Evolutionary conservation across 2,888 invertebrate genomes (phyloP).

Genomic region (Euzophera pinguis): DNA sequence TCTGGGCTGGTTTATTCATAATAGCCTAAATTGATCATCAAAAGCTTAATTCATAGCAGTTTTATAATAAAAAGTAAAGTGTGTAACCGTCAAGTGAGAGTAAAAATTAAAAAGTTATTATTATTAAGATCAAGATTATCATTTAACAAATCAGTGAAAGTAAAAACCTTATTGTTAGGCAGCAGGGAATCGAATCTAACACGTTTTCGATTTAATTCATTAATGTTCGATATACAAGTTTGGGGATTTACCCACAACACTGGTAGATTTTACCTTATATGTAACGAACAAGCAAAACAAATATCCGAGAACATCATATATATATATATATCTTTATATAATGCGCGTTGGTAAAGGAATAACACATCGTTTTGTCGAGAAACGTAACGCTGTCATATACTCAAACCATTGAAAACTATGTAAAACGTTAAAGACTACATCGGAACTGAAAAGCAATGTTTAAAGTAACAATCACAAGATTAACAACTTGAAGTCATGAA

Average conservation of each 20-base stretch:
- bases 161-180: neutral
- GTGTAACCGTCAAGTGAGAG: too few species aligned
- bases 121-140: conserved; percentile 9
- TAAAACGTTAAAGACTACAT: too few species aligned
- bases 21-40: too few species aligned
- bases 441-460: too few species aligned
- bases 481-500: too few species aligned
- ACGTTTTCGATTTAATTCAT: conserved; percentile 1
- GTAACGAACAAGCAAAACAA: conserved; percentile 13
- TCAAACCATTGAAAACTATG: too few species aligned
- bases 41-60: too few species aligned
- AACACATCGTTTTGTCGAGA: neutral
- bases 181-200: neutral
- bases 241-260: neutral
- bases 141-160: conserved; percentile 7
- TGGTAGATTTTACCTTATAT: conserved; percentile 9
- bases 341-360: neutral
- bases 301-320: conserved; percentile 12
- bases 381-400: neutral
- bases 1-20: too few species aligned
- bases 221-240: neutral
- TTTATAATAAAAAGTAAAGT: too few species aligned
- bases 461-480: too few species aligned
- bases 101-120: too few species aligned
- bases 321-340: neutral